Evolutionary conservation across 2,113 vertebrate species (phyloP).

Genomic region (Apaloderma vittatum): DNA sequence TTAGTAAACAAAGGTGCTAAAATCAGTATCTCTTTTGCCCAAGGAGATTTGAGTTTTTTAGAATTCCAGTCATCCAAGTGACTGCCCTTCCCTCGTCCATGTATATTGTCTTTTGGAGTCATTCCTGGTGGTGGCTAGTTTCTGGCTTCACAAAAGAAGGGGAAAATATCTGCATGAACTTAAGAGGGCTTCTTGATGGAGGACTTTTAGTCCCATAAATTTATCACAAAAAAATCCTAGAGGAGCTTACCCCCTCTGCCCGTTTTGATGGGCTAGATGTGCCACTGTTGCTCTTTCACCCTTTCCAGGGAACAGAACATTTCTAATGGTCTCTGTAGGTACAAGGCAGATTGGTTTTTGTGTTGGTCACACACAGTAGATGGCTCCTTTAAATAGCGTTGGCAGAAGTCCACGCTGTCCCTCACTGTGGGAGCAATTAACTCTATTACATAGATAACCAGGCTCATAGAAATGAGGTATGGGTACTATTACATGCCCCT

Average conservation of each 20-base stretch:
- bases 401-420: conserved; percentile 37
- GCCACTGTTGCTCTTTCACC: neutral
- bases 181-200: neutral
- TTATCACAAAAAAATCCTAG: neutral
- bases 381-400: conserved; percentile 20
- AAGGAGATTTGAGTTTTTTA: neutral
- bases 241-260: neutral
- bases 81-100: neutral
- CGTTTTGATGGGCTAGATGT: neutral
- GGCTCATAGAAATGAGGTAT: conserved; percentile 59
- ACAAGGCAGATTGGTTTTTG: neutral
- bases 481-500: conserved; percentile 8
- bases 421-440: conserved; percentile 53
- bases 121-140: neutral
- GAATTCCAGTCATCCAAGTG: neutral
- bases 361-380: neutral
- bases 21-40: neutral
- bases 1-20: neutral
- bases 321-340: neutral
- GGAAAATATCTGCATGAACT: neutral
- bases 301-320: neutral
- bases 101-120: neutral
- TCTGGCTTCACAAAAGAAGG: neutral
- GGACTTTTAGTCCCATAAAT: neutral
- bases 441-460: conserved; percentile 55